Evolutionary conservation across 2,113 vertebrate species (phyloP), one percentile per base, ranked within the genome.

Genomic region (Scolopax mira): DNA sequence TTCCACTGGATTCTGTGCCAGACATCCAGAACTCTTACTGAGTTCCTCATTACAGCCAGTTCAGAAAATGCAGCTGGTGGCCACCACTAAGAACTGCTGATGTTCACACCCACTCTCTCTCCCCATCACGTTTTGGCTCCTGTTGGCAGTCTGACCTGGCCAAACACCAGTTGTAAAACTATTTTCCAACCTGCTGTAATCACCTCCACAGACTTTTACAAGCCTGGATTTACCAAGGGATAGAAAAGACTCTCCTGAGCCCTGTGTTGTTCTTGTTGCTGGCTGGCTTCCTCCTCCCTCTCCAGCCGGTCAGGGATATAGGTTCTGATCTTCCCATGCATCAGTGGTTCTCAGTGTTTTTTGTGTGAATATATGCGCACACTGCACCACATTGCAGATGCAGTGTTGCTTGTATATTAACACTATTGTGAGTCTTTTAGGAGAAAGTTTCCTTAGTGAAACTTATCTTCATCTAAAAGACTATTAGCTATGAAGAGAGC

Each of bases 61-160:
- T 85, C 35, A 52, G 42, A 51, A 90, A 74, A 79, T 7, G 13
- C 10, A 46, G 12, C 13, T 39, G 31, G 58, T 60, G 44, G 58
- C 21, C 27, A 48, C 21, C 19, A 42, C 28, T 15, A 37, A n/a
- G 58, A 67, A 18, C 30, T 33, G 6, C 17, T n/a, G 58, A 16
- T 54, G 25, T 7, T 49, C 22, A 61, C 22, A 30, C 4, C 15
- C 4, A 9, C 2, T 46, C 21, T 31, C 17, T 54, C 1, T 0
- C 10, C 17, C 27, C 25, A 22, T 12, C n/a, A 16, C 2, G 1
- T 67, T 88, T 85, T 1, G 0, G 18, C 8, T 75, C 13, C 11
- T 0, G 1, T 78, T 35, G 28, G 66, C 54, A 35, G 39, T 18
- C n/a, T 58, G 48, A 72, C 31, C 12, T 44, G 49, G 51, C 23